Evolutionary conservation across 2,888 invertebrate genomes (phyloP).

Genomic region (Lordiphosa andalusiaca): DNA sequence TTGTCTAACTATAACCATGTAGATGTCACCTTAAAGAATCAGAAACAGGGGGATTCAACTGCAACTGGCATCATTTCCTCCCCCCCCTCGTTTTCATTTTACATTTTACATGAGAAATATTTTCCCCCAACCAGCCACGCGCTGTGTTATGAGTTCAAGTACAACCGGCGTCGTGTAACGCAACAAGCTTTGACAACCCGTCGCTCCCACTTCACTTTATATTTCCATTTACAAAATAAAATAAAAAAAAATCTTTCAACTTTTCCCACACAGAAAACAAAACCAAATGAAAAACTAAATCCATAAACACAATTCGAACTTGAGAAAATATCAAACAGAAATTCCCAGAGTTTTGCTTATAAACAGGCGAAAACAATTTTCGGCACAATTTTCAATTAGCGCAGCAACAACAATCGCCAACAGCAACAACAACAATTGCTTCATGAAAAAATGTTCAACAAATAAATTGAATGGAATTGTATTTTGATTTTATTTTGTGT

Average conservation of each 20-base stretch:
- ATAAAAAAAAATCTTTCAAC: conserved; percentile 31
- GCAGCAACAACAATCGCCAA: conserved; percentile 11
- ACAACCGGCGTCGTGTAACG: conserved; percentile 59
- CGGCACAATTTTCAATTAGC: conserved; percentile 67
- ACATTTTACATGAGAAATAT: no score
- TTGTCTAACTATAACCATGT: no score
- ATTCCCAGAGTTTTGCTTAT: conserved; percentile 13
- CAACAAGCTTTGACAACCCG: conserved; percentile 41
- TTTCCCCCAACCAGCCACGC: no score
- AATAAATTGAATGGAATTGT: conserved; percentile 63
- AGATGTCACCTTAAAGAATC: no score
- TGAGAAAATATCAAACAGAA: conserved; percentile 29
- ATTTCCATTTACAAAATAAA: neutral
- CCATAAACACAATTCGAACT: conserved; percentile 30
- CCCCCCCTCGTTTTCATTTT: no score
- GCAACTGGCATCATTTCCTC: no score
- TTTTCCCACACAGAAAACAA: conserved; percentile 46
- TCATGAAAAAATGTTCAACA: conserved; percentile 41
- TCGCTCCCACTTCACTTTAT: conserved; percentile 10
- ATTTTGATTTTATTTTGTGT: conserved; percentile 61
- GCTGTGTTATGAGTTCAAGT: conserved; percentile 58
- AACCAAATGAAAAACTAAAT: conserved; percentile 20
- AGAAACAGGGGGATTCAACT: no score
- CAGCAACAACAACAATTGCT: neutral
- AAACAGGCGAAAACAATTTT: conserved; percentile 46